These are phyloP conservation scores for Ormyrus thymus DNA, from an alignment of 2,888 invertebrate genomes.

Conservation along the genomic window DNA sequence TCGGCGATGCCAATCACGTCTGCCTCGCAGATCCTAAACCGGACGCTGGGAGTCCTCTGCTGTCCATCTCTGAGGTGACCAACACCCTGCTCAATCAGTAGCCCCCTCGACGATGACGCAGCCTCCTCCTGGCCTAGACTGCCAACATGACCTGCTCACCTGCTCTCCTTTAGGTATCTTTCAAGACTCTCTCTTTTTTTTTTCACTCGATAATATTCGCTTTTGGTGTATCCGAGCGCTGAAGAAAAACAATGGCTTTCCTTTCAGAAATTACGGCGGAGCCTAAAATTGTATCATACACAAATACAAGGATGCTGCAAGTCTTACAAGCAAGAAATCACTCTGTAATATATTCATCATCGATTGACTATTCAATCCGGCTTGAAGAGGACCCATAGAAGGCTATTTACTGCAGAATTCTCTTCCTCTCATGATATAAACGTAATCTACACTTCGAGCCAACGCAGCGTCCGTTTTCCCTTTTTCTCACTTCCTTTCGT, in stretches of 20 bases:
- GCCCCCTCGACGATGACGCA: not conserved
- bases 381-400: conserved; percentile 22
- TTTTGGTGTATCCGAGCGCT: not conserved
- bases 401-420: conserved; percentile 38
- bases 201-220: not conserved
- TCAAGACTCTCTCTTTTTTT: not conserved
- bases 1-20: conserved; percentile 69
- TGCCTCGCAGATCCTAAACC: conserved; percentile 76
- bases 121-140: not conserved
- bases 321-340: conserved; percentile 21
- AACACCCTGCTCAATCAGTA: conserved; percentile 84
- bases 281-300: conserved; percentile 38
- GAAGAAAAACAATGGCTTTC: not conserved
- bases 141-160: not conserved
- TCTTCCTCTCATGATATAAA: conserved; percentile 44
- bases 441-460: conserved; percentile 32
- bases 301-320: conserved; percentile 9
- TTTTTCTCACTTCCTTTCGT: conserved; percentile 38
- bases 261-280: conserved; percentile 14
- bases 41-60: conserved; percentile 81
- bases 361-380: conserved; percentile 3
- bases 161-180: conserved; percentile 7
- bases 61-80: conserved; percentile 87
- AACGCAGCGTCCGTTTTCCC: conserved; percentile 33
- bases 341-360: conserved; percentile 64